phyloP scores from a whole-genome alignment of 2,888 invertebrate species.

The Temnothorax ravouxi region DNA sequence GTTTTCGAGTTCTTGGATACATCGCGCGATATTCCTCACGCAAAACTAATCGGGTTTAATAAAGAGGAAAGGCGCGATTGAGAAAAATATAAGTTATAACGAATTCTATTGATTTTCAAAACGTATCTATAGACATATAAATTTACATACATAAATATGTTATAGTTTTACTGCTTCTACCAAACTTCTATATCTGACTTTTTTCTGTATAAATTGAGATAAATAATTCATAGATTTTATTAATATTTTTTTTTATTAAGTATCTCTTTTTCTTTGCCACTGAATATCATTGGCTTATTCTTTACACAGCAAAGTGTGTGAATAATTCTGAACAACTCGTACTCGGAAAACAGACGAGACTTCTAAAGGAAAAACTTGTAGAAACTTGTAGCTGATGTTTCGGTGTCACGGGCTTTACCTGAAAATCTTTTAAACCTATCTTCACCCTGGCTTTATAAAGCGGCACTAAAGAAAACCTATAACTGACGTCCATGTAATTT shows the following conservation, averaged over 20 bases:
- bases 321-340: neutral
- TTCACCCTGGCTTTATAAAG: conserved; percentile 49
- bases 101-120: conserved; percentile 29
- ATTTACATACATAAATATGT: neutral
- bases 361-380: neutral
- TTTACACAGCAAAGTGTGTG: neutral
- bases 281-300: neutral
- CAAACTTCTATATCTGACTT: neutral
- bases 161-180: neutral
- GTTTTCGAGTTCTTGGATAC: conserved; percentile 7
- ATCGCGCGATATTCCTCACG: conserved; percentile 21
- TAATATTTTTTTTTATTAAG: neutral
- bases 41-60: conserved; percentile 15
- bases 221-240: neutral
- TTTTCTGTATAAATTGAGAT: neutral
- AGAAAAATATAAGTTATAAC: neutral
- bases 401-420: conserved; percentile 47
- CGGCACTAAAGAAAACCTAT: conserved; percentile 36
- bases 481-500: conserved; percentile 28
- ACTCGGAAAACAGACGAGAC: neutral
- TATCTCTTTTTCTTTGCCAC: neutral
- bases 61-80: conserved; percentile 26
- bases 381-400: neutral
- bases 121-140: conserved; percentile 7
- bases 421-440: conserved; percentile 53